Evolutionary conservation across 53 echinoderm and acorn worm species (phyloP), one percentile per base, ranked within the genome.

Genomic region (Mesocentrotus franciscanus): DNA sequence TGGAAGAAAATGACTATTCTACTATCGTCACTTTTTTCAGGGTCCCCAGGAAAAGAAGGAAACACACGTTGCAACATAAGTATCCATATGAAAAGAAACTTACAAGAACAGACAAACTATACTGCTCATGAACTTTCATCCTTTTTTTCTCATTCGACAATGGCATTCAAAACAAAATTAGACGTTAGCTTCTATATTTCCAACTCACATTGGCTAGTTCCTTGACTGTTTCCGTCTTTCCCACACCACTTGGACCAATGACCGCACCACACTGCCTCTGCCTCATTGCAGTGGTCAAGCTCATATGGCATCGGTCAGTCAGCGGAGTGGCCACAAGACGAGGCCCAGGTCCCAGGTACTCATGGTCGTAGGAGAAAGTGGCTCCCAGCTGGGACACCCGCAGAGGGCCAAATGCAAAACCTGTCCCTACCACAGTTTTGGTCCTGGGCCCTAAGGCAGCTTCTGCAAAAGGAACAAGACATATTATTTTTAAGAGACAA

Each of bases 291-390:
- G 91, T 95, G 64, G 96, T 96, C 95, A 99, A 92, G 90, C 97
- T 92, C 61, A 99, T 85, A 58, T 99, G 99, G 68, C 99, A 99
- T 61, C 98, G 92, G 95, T 99, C 99, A 26, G 97, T 98, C 90
- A 99, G 89, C 18, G 98, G 98, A 11, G 98, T 99, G 56, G 95
- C 90, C 61, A 97, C 98, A 60, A 97, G 84, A 60, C 98, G 94
- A 4, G 95, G 55, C 20, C 89, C 91, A 26, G 96, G 98, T 17
- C 98, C 99, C 17, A 96, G 94, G 78, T 99, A 99, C 90, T 99
- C 99, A 91, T 98, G 97, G 30, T 96, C 98, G 49, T 99, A 99
- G n/a, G 96, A 92, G 96, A 98, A 99, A 49, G 97, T 96, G 68
- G 97, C 94, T 20, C 95, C 97, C 62, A 99, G 93, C 96, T 99